Conservation (phyloP, 2,797 vertebrate species). For the Rhodeus uyekii region DNA sequence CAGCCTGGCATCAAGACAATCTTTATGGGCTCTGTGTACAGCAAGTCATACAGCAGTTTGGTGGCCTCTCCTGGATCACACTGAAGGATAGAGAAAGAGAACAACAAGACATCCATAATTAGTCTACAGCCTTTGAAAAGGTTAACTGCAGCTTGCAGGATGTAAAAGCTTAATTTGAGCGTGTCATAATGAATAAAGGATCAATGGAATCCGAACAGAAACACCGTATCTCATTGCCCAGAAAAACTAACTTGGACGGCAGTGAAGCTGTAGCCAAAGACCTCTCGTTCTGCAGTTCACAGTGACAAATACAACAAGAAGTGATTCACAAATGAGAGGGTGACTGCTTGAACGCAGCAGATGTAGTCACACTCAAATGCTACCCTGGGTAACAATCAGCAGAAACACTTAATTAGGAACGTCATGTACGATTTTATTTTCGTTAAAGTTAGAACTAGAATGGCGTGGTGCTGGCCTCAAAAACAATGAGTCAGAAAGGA, state of each 20-base stretch:
- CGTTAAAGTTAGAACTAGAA: constrained; percentile 26
- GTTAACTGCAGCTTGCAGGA: neutral
- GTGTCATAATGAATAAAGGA: neutral
- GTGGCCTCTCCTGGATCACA: constrained; percentile 84
- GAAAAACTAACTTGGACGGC: neutral
- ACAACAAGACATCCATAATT: neutral
- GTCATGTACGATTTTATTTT: neutral
- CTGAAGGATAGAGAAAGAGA: constrained; percentile 56
- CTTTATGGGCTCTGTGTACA: constrained; percentile 85
- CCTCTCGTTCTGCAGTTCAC: neutral
- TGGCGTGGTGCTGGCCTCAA: neutral
- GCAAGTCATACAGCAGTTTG: constrained; percentile 82
- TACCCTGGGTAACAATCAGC: constrained; percentile 14
- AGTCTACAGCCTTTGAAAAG: neutral
- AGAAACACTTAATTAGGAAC: constrained; percentile 17
- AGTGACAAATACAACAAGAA: constrained; percentile 15
- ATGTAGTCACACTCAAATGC: neutral
- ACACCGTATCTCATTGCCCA: neutral
- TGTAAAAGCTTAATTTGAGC: neutral
- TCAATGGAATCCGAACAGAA: neutral
- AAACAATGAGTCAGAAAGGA: neutral
- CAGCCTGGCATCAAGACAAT: constrained; percentile 83
- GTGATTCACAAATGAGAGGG: constrained; percentile 40
- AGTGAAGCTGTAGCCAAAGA: neutral
- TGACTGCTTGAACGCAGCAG: neutral